Evolutionary conservation across 2,888 invertebrate species (phyloP).

Genomic region (Cepaea hortensis): DNA sequence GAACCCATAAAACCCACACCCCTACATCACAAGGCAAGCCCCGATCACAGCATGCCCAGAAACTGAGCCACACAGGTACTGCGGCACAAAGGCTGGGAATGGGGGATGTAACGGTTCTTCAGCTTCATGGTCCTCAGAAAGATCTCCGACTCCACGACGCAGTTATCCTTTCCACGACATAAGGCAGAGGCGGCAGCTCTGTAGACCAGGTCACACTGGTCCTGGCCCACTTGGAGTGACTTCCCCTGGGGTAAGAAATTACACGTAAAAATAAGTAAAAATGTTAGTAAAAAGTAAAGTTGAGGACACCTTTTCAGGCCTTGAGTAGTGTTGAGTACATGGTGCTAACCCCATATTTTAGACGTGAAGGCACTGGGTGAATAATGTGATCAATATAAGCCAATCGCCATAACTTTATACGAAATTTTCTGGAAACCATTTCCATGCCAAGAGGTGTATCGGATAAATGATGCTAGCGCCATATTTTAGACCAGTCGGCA

Average conservation of each 20-base stretch:
- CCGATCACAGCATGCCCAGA: slow-evolving; percentile 49
- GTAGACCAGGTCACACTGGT: slow-evolving; percentile 64
- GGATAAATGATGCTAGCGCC: too few species aligned
- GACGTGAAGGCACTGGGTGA: too few species aligned
- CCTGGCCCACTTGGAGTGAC: slow-evolving; percentile 55
- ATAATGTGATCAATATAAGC: too few species aligned
- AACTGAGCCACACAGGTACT: slow-evolving; percentile 49
- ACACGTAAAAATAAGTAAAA: too few species aligned
- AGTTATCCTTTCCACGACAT: slow-evolving; percentile 60
- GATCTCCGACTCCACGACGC: slow-evolving; percentile 60
- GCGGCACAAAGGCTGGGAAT: slow-evolving; percentile 51
- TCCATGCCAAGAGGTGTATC: too few species aligned
- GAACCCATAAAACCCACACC: neutral
- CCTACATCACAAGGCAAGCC: neutral
- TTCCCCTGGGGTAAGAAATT: slow-evolving; percentile 57
- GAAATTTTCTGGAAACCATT: too few species aligned
- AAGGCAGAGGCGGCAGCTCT: slow-evolving; percentile 59
- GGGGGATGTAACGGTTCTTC: slow-evolving; percentile 54
- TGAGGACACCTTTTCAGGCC: too few species aligned
- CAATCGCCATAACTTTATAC: too few species aligned
- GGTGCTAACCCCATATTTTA: too few species aligned
- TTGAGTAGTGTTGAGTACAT: too few species aligned
- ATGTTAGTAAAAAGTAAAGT: too few species aligned
- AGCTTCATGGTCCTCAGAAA: slow-evolving; percentile 61
- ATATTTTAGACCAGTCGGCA: too few species aligned